Base-by-base conservation (phyloP, 2,888 invertebrate genomes). In the Drosophila eohydei region DNA sequence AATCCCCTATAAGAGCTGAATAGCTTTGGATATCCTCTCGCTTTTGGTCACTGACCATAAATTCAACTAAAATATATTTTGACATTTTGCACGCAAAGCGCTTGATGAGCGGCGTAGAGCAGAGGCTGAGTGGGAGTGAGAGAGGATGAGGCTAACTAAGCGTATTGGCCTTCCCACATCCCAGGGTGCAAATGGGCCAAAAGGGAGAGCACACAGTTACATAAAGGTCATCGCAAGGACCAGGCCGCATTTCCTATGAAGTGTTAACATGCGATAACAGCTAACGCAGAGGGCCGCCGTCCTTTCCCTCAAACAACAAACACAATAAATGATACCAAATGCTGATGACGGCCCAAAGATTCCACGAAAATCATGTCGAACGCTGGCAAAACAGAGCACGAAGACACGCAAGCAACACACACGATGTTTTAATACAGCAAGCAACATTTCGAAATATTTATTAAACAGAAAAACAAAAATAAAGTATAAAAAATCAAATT, bases 181-280 rank as follows among this genome's bases (percentile, higher is more conserved):
- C 66, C 43, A 14, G 68, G 77, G 65, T 69, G 77, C 65, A 61
- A 73, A 74, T 65, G 62, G 76, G 51, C 75, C 67, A 74, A 64
- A 59, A 57, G 55, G 58, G 40, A 65, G 41, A 34, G 51, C 58
- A 38, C 67, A 63, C 60, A 71, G 62, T 74, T 67, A 74, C 71
- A 72, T 56, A 80, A 84, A 84, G 84, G 84, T 84, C 84, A 82
- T 80, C 78, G 78, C 87, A 84, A 84, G 81, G 84, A 84, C 84
- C 84, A 74, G 67, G 81, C 54, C 54, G 68, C 79, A 84, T 81
- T 90, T 83, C 60, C 88, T 73, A 90, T 89, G 89, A 89, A 90
- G 86, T 87, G 86, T 87, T 87, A 87, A 87, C 90, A 84, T 71
- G 78, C 78, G 86, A 87, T 87, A 87, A 89, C 82, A 89, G 74